Evolutionary conservation across 1,140 invertebrate species (phyloP).

Genomic region (Drosophila subobscura): DNA sequence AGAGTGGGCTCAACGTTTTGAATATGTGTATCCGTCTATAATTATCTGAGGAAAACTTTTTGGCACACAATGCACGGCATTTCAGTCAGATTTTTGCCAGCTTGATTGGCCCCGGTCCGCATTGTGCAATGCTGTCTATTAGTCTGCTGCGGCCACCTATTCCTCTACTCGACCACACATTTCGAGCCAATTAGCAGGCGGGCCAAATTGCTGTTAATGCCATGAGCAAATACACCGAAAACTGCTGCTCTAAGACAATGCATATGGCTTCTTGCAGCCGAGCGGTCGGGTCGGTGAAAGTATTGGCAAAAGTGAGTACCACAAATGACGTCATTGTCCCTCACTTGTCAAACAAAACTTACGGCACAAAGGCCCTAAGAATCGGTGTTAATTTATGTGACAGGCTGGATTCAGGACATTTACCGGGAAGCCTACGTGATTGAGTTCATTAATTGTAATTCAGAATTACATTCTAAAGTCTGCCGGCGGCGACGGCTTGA

Average conservation of each 20-base stretch:
- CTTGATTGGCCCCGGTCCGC: slow-evolving; percentile 51
- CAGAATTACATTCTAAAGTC: slow-evolving; percentile 15
- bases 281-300: slow-evolving; percentile 38
- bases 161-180: slow-evolving; percentile 48
- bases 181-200: slow-evolving; percentile 71
- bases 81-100: slow-evolving; percentile 63
- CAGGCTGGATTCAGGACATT: slow-evolving; percentile 44
- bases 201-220: slow-evolving; percentile 62
- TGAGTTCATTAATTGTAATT: slow-evolving; percentile 29
- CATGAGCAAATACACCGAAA: slow-evolving; percentile 57
- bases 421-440: slow-evolving; percentile 47
- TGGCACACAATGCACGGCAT: slow-evolving; percentile 68
- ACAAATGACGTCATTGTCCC: slow-evolving; percentile 13
- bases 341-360: slow-evolving; percentile 10
- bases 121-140: slow-evolving; percentile 59
- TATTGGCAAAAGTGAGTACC: slow-evolving; percentile 20
- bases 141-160: slow-evolving; percentile 5
- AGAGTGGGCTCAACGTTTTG: slow-evolving; percentile 24
- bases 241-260: slow-evolving; percentile 63
- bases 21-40: slow-evolving; percentile 35
- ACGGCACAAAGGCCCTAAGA: slow-evolving; percentile 10
- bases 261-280: slow-evolving; percentile 60
- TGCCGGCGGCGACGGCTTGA: background rate
- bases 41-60: slow-evolving; percentile 69
- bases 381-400: slow-evolving; percentile 43